Evolutionary conservation across 2,113 vertebrate species (phyloP), one percentile per base, ranked within the genome.

Genomic region (Neotragus pygmaeus): DNA sequence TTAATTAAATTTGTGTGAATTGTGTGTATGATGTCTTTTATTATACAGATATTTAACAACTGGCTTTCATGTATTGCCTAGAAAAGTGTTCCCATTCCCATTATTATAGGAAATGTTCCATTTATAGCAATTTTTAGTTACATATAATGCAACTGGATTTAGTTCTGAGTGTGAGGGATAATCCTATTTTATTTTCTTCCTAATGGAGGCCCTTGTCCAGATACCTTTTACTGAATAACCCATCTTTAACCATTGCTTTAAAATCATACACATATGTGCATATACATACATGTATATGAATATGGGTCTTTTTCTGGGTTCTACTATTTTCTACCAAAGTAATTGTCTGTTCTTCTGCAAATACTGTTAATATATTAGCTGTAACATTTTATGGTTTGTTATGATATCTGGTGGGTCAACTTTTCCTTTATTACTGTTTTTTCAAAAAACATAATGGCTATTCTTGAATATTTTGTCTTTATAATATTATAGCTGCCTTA

Each of bases 391-490:
- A 45, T 45, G 88, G 21, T 87, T 45, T 94, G 25, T 43, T 73
- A 53, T 87, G 45, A 55, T 95, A 75, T n/a, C n/a, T 60, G 43
- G 15, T 49, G 30, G 47, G 23, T 49, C 15, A 62, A 49, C 5
- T 77, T 87, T 90, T 49, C 33, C 36, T 19, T 82, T 73, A 11
- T 53, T 83, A 80, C 19, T 82, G 55, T 43, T 51, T 53, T 43
- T 39, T n/a, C 17, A 9, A 36, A 23, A 73, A 75, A 60, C 66
- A 49, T 87, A 81, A 64, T 95, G 39, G 10, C 64, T 86, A 3
- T 80, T 96, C 49, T 90, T 90, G 28, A 73, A 73, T 94, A 96
- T 94, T 89, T 84, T 77, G 8, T 84, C 39, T 95, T 88, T 92
- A 27, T 7, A 66, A 27, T 51, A 66, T 43, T 45, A 58, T 43